Evolutionary conservation across 2,113 vertebrate genomes (phyloP), one percentile per base, ranked within the genome.

Genomic region (Phaethon lepturus): DNA sequence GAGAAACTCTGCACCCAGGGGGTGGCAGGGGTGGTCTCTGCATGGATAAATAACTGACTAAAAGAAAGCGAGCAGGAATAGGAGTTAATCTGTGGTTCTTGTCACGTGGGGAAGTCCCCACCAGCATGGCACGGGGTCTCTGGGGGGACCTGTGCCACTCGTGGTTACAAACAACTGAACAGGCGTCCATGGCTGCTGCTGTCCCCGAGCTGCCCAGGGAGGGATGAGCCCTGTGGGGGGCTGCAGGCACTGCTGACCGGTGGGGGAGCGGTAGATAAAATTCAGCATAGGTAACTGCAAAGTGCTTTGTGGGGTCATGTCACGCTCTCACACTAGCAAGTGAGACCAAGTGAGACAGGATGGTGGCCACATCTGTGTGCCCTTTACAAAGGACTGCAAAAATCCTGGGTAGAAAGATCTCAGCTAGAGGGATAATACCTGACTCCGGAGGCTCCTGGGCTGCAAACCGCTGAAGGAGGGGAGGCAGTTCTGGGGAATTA

Each of bases 101-200:
- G 62, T 79, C 58, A 73, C 0, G 3, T 0, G 0, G 52, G 40
- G 28, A 24, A 50, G 42, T 28, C 71, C 42, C 52, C n/a, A 59
- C 4, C 1, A 1, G n/a, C 5, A 3, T 29, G 35, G 49, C 28
- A 38, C 0, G 0, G 76, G 47, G 42, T 53, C 58, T 89, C 49
- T 42, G 69, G 1, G 0, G 64, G 50, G 29, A 67, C 47, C 17
- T 26, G 19, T 73, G 85, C 59, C 59, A 38, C 63, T 3, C 40
- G 53, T 85, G 66, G 22, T 45, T 64, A 45, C 62, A 60, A 90
- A 74, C 19, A 67, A 16, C 62, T 52, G 56, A 75, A 50, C 9
- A 72, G 75, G 74, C 1, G 1, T 17, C 44, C 0, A 0, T 47
- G 52, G 23, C n/a, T 5, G 40, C 49, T 81, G 73, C 45, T 60